Evolutionary conservation across 2,113 vertebrate genomes (phyloP), one percentile per base, ranked within the genome.

Genomic region (Phodopus roborovskii): DNA sequence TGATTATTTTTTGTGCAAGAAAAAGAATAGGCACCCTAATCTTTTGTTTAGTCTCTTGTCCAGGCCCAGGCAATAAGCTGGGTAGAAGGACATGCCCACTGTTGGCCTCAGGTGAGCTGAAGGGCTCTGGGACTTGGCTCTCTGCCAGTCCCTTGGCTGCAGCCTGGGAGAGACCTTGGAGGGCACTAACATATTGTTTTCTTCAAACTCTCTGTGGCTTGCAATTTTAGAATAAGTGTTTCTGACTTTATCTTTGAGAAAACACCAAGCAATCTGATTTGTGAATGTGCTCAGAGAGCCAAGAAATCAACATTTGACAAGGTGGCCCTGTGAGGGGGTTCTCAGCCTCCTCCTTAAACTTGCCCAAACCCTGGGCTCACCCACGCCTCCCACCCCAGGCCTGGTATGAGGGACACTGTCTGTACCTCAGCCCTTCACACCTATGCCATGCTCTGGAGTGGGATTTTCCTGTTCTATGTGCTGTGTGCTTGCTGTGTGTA

Each of bases 201-300:
- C 77, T 62, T 85, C 71, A n/a, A n/a, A 58, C 26, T 58, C 78
- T 56, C 45, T 68, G 58, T 13, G 36, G 33, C 48, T 94, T 93
- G 84, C 91, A 78, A 74, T 90, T 96, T 77, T 75, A 81, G 87
- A 85, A 86, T 87, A 83, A 94, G 88, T 77, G 84, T 95, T 96
- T 96, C 91, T 39, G 71, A 90, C 42, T 95, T 96, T 56, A 78
- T 90, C 64, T 93, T 82, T 42, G 42, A 92, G 85, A 96, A 85
- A 93, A 60, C 60, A 92, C 66, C 39, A 73, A 68, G 56, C 78
- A 71, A 93, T 66, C 75, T 79, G 50, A 81, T 96, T 82, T 87
- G 82, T 91, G 94, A 83, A 60, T 1, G 60, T 77, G 42, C 62
- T 88, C 1, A 0, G 39, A 82, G 75, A 60, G 86, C 78, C 24